These are phyloP conservation scores for Tridacna gigas DNA, from an alignment of 2,888 invertebrate species.

Conservation along the genomic window DNA sequence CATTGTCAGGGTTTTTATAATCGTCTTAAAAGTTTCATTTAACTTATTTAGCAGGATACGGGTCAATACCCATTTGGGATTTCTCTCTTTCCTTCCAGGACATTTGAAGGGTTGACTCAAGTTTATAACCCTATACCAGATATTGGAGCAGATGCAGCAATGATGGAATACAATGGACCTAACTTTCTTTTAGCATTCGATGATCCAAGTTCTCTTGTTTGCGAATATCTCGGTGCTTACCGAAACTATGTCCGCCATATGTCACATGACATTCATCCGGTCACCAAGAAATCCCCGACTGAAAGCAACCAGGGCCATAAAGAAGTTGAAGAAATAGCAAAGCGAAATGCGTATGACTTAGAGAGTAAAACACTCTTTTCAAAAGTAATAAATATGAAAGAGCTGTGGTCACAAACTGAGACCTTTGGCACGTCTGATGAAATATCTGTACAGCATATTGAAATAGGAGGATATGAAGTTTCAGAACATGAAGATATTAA, in stretches of 20 bases:
- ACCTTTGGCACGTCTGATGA: background rate
- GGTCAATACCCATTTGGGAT: no score
- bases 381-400: background rate
- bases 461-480: background rate
- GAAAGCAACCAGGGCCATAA: background rate
- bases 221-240: constrained; percentile 61
- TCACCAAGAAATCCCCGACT: background rate
- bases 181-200: constrained; percentile 61
- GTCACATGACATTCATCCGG: background rate
- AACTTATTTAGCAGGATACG: no score
- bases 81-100: constrained; percentile 8
- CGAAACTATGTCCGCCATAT: constrained; percentile 37
- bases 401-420: background rate
- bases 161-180: constrained; percentile 11
- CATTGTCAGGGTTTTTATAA: no score
- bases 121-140: background rate
- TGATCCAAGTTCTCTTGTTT: constrained; percentile 55
- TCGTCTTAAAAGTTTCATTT: no score
- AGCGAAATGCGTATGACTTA: background rate
- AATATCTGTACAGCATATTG: background rate
- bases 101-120: constrained; percentile 1
- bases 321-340: background rate
- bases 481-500: background rate
- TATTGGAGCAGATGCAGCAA: background rate
- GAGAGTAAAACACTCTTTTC: background rate